These are phyloP conservation scores for Hypomesus transpacificus DNA, from an alignment of 2,113 vertebrate genomes.

Conservation along the genomic window DNA sequence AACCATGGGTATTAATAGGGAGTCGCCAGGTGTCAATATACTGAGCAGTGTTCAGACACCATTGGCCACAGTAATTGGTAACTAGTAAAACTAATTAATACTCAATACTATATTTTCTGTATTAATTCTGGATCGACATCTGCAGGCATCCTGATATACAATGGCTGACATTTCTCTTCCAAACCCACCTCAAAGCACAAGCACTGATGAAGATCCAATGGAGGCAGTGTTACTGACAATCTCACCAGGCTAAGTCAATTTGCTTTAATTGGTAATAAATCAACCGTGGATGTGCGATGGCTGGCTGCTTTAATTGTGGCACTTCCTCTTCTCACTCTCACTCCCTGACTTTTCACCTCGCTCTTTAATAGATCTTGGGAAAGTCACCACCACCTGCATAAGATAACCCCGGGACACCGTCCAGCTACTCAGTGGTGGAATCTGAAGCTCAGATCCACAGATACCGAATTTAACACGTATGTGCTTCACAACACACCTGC, in stretches of 20 bases:
- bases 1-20: too few species aligned
- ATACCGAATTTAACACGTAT: background rate
- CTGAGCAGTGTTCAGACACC: too few species aligned
- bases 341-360: background rate
- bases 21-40: too few species aligned
- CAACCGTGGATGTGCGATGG: slow-evolving; percentile 40
- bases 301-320: slow-evolving; percentile 31
- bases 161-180: too few species aligned
- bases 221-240: slow-evolving; percentile 45
- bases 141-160: too few species aligned
- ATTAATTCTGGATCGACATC: too few species aligned
- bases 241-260: slow-evolving; percentile 42
- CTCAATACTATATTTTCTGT: too few species aligned
- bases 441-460: slow-evolving; percentile 2
- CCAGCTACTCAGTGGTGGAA: background rate
- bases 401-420: background rate
- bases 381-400: slow-evolving; percentile 1
- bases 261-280: slow-evolving; percentile 40
- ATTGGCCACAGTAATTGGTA: too few species aligned
- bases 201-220: slow-evolving; percentile 51
- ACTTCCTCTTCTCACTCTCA: slow-evolving; percentile 25
- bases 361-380: slow-evolving; percentile 21
- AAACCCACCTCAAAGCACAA: too few species aligned
- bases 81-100: too few species aligned
- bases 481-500: too few species aligned